Evolutionary conservation across 2,113 vertebrate species (phyloP), one percentile per base, ranked within the genome.

Genomic region (Xenotilapia longispinis): DNA sequence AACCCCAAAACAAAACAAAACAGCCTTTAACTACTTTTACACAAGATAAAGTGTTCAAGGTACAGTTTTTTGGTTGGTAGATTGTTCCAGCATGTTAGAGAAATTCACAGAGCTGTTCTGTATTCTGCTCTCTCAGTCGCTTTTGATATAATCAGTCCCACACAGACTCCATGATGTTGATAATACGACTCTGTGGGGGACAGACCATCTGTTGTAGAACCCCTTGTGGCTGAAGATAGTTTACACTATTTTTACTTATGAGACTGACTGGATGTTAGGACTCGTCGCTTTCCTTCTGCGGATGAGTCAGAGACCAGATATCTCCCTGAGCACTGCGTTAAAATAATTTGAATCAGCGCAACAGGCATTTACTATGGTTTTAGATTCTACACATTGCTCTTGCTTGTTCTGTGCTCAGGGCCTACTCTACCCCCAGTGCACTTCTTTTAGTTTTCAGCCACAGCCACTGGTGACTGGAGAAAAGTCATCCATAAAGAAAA

Each of bases 141-240:
- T 75, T 19, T 75, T 75, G 14, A 47, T 47, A 42, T 75, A 12
- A 19, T 47, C 31, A 36, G 58, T 36, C 70, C 14, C 70, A 19
- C 42, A 49, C 70, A 49, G 23, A 49, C 42, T 75, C 23, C 23
- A 49, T 19, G 45, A 78, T 78, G 23, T 78, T 78, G 70, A 78
- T 78, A 49, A 78, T 31, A 78, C 26, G 4, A 47, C 42, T 49
- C 70, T 19, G 15, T 49, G 23, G 70, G 70, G 15, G 42, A 15
- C 70, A 19, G 70, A 75, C 70, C 70, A 78, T 78, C 70, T 78
- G 70, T 8, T 78, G 68, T 10, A 26, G 8, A 26, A 73, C 38
- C 68, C 5, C 38, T 26, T 26, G 14, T 78, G 14, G 70, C 42
- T 28, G 23, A 75, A 31, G 23, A 75, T 19, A 7, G 15, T 31